A percentile compares a stretch with the other conserved stretches of the same genome.
Conservation (phyloP, 2,113 vertebrate genomes). For the Lepus timidus region DNA sequence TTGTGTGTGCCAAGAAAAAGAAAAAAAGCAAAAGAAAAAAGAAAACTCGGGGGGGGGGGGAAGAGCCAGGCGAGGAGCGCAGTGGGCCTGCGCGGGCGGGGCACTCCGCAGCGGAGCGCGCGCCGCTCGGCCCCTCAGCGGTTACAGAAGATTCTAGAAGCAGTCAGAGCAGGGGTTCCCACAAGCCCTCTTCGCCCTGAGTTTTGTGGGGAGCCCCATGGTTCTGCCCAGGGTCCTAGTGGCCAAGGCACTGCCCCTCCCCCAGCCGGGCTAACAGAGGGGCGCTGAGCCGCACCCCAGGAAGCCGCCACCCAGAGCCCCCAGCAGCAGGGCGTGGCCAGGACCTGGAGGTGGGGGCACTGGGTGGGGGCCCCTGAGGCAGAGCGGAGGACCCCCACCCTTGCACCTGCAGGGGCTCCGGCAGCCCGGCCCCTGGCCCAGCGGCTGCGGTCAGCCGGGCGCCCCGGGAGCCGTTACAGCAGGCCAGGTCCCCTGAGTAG, state of each 20-base stretch:
- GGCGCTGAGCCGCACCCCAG: neutral
- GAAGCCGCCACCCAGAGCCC: neutral
- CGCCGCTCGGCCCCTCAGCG: neutral
- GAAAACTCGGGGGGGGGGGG: neutral
- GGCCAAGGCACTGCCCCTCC: neutral
- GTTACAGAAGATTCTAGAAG: constrained; percentile 48
- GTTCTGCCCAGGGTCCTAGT: neutral
- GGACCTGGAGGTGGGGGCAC: neutral
- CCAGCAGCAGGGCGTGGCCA: neutral
- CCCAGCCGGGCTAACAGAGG: neutral
- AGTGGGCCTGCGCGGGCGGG: neutral
- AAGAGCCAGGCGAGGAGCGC: neutral
- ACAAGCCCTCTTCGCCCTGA: neutral
- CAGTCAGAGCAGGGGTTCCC: neutral
- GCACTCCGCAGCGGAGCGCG: too few species aligned
- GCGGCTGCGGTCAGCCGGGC: neutral
- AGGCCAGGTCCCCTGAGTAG: neutral
- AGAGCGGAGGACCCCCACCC: neutral
- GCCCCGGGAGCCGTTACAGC: too few species aligned
- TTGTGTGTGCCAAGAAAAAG: constrained; percentile 57
- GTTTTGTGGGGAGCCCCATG: neutral
- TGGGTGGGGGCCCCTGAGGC: neutral
- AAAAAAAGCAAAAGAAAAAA: constrained; percentile 39
- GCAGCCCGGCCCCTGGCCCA: neutral
- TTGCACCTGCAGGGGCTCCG: too few species aligned